Evolutionary conservation across 2,888 invertebrate species (phyloP), one percentile per base, ranked within the genome.

Genomic region (Pollenia amentaria): DNA sequence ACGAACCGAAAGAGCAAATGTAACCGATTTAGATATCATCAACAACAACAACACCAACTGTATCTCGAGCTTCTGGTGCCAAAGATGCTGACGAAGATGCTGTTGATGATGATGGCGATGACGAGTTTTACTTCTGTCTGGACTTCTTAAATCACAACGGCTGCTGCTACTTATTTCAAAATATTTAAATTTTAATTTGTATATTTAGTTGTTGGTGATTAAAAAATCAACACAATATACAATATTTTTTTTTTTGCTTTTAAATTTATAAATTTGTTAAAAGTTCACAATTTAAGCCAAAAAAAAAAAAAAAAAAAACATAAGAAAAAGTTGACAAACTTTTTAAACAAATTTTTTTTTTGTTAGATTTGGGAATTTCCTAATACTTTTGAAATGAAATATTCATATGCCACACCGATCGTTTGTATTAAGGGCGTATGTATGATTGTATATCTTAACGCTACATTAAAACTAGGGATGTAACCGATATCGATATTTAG

Each of bases 401-500:
- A 84, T 84, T 72, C 83, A 84, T 57, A 78, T 79, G 77, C 84
- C 84, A 84, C 84, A 84, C 84, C 11, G 78, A 70, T 51, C 53
- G 76, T 40, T 51, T n/a, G 29, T 38, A 64, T 44, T n/a, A 29
- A 21, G 11, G 12, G 12, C n/a, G 4, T 44, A 42, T 38, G 29
- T 16, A 48, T n/a, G 38, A 6, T 11, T 44, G 18, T 11, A 8
- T 69, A 51, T 69, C 48, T 60, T 1, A 42, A 29, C 4, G n/a
- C 21, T n/a, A 44, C 65, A 76, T 76, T 29, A 0, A 29, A 3
- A 29, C 0, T 29, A 29, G 29, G 29, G 29, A 29, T 29, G 29
- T 29, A 29, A 29, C 29, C 29, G 29, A 29, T 29, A 29, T 29
- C 6, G 6, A 6, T 29, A 29, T 29, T 3, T 29, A 0, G 3